These are phyloP conservation scores for Kryptopterus vitreolus DNA, from an alignment of 2,797 vertebrate genomes.

Conservation along the genomic window DNA sequence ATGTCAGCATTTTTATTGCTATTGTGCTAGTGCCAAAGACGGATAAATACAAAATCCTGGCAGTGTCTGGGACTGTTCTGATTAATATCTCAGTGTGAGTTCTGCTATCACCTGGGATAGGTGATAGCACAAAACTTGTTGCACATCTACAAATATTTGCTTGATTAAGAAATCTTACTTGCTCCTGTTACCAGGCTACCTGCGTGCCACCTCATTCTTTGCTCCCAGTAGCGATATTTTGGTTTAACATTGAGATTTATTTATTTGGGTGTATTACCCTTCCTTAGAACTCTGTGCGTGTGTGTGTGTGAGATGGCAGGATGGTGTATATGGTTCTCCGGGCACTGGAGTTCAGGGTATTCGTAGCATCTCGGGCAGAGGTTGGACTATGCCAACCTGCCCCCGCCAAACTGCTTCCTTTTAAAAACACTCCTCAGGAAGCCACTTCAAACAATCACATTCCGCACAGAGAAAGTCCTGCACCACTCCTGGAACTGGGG, in stretches of 20 bases:
- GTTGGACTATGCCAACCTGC: constrained; percentile 56
- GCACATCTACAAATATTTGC: not conserved
- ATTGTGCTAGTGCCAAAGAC: not conserved
- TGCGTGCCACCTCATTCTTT: not conserved
- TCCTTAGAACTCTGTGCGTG: not conserved
- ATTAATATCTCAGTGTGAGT: not conserved
- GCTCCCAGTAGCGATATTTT: not conserved
- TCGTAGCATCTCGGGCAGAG: constrained; percentile 52
- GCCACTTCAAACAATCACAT: constrained; percentile 65
- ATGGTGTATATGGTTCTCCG: constrained; percentile 21
- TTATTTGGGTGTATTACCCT: not conserved
- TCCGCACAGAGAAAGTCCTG: constrained; percentile 58
- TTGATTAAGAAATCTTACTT: not conserved
- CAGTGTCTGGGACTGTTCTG: not conserved
- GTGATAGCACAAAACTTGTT: not conserved
- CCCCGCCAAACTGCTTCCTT: constrained; percentile 58
- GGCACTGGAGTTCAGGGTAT: constrained; percentile 41
- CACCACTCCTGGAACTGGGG: constrained; percentile 59
- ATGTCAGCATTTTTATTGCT: not conserved
- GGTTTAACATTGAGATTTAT: constrained; percentile 9
- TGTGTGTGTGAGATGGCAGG: constrained; percentile 24
- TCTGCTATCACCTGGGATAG: not conserved
- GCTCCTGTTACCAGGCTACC: not conserved
- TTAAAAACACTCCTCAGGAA: constrained; percentile 64
- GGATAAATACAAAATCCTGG: not conserved